Conservation (phyloP, 2,113 vertebrate species). For the Zosterops hypoxanthus region DNA sequence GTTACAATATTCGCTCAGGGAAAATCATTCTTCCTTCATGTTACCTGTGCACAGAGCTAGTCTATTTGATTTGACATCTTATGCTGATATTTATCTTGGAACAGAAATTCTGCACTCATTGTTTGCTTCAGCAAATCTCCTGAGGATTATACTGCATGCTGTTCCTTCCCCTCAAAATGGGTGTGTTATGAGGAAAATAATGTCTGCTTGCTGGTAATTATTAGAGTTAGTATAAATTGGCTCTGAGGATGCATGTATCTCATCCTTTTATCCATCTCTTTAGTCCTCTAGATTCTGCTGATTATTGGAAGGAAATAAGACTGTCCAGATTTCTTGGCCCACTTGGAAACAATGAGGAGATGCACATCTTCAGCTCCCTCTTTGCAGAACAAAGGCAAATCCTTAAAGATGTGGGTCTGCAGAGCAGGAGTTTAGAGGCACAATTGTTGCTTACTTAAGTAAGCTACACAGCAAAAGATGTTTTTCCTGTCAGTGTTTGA, state of each 20-base stretch:
- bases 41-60: not conserved
- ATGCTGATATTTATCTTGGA: not conserved
- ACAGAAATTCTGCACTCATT: not conserved
- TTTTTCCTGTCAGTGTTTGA: not conserved
- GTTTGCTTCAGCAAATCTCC: not conserved
- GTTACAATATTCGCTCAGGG: fast-evolving
- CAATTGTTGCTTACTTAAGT: not conserved
- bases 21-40: not conserved
- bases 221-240: not conserved
- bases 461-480: not conserved
- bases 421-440: not conserved
- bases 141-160: not conserved
- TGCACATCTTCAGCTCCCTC: not conserved
- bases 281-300: not conserved
- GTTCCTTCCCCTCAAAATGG: not conserved
- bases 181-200: not conserved
- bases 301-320: not conserved
- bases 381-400: not conserved
- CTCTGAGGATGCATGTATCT: not conserved
- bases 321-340: not conserved
- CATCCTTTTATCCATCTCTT: not conserved
- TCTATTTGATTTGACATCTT: not conserved
- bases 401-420: not conserved
- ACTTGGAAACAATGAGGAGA: not conserved
- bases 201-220: not conserved